phyloP scores from a whole-genome alignment of 2,888 invertebrate genomes.

The Cistogaster globosa region DNA sequence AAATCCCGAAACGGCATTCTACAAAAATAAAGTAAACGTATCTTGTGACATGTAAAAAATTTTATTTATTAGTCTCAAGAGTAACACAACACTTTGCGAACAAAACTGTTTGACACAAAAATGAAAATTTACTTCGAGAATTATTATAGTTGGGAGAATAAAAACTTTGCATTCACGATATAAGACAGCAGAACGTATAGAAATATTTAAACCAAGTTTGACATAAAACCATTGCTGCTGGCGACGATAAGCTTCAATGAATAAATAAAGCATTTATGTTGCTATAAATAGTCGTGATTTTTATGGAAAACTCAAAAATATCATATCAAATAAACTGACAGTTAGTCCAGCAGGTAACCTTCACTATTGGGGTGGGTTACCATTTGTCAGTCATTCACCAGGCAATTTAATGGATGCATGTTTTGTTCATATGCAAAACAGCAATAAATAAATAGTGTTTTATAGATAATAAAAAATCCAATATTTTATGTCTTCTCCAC shows the following conservation, averaged over 20 bases:
- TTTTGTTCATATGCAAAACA: slow-evolving; percentile 48
- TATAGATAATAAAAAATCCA: slow-evolving; percentile 64
- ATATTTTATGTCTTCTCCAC: slow-evolving; percentile 51
- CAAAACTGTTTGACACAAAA: no score
- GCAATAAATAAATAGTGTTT: slow-evolving; percentile 52
- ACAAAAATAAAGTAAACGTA: slow-evolving; percentile 12
- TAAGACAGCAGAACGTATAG: no score
- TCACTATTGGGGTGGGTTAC: slow-evolving; percentile 61
- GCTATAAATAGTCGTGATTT: background rate
- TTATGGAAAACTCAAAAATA: background rate
- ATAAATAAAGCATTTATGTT: background rate
- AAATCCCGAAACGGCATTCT: no score
- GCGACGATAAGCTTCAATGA: background rate
- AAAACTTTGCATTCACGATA: no score
- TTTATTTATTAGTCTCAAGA: no score
- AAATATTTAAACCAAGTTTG: no score
- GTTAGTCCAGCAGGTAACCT: slow-evolving; percentile 61
- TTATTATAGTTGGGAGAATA: no score
- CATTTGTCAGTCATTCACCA: slow-evolving; percentile 51
- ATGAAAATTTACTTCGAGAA: no score
- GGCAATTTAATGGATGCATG: slow-evolving; percentile 14
- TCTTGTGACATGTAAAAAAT: background rate
- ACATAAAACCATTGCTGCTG: background rate
- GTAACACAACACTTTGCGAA: no score
- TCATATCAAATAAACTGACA: slow-evolving; percentile 33